Percentiles rank a stretch among this genome's conserved stretches.
phyloP scores from a whole-genome alignment of 1,140 invertebrate genomes.

The Wiebesia pumilae region DNA sequence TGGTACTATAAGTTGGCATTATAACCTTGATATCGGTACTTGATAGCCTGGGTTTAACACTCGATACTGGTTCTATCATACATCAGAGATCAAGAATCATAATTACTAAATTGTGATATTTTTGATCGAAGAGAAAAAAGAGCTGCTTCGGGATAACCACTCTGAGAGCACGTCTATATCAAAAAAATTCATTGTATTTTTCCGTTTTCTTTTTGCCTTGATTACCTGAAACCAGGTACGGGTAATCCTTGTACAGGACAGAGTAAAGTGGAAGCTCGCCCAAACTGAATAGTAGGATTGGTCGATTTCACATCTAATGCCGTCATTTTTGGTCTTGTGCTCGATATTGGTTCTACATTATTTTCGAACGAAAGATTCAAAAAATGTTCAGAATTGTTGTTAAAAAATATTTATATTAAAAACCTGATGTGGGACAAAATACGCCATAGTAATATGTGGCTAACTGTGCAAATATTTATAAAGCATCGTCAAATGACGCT shows the following conservation, averaged over 20 bases:
- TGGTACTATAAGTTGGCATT: slow-evolving; percentile 61
- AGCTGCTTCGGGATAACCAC: slow-evolving; percentile 27
- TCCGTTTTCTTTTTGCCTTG: not conserved
- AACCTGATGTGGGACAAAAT: slow-evolving; percentile 76
- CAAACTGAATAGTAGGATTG: slow-evolving; percentile 63
- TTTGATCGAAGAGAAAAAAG: not conserved
- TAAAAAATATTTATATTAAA: not conserved
- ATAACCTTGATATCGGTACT: slow-evolving; percentile 70
- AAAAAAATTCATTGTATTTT: not conserved
- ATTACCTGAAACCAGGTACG: slow-evolving; percentile 75
- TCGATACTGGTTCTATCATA: slow-evolving; percentile 74
- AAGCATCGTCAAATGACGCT: slow-evolving; percentile 56
- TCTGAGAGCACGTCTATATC: slow-evolving; percentile 39
- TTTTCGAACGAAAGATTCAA: slow-evolving; percentile 28
- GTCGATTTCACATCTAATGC: slow-evolving; percentile 73
- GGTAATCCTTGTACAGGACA: slow-evolving; percentile 83
- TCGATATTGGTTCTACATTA: slow-evolving; percentile 75
- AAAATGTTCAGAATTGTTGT: not conserved
- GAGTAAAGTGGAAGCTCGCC: slow-evolving; percentile 71
- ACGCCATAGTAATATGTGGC: slow-evolving; percentile 61
- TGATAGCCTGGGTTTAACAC: slow-evolving; percentile 75
- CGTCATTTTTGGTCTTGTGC: slow-evolving; percentile 75
- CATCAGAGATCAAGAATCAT: slow-evolving; percentile 52
- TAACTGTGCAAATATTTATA: too few species aligned
- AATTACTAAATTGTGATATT: slow-evolving; percentile 40